Evolutionary conservation across 2,888 invertebrate genomes (phyloP).

Genomic region (Caprella mutica): DNA sequence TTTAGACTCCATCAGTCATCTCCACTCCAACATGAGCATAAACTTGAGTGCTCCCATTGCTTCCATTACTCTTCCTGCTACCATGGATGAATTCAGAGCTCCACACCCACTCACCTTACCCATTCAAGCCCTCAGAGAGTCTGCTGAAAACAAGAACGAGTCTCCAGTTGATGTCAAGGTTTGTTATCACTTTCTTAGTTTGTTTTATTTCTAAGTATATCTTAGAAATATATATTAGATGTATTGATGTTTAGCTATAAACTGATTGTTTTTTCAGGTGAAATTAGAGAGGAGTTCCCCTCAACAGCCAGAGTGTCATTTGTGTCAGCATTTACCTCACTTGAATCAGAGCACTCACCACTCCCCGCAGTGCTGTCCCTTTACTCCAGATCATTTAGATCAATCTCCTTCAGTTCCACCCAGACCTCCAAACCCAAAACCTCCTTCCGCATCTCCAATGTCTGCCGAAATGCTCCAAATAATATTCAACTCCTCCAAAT

Average conservation of each 20-base stretch:
- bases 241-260: neutral
- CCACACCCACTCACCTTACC: too few relatives aligned
- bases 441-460: conserved; percentile 10
- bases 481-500: too few relatives aligned
- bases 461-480: too few relatives aligned
- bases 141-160: too few relatives aligned
- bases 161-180: too few relatives aligned
- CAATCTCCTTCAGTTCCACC: conserved; percentile 2
- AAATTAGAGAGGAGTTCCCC: conserved; percentile 32
- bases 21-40: too few relatives aligned
- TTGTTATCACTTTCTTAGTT: too few relatives aligned
- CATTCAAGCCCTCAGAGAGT: too few relatives aligned
- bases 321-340: conserved; percentile 29
- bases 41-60: too few relatives aligned
- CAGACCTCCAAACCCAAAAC: conserved; percentile 16
- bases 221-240: neutral
- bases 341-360: conserved; percentile 27
- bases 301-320: conserved; percentile 26
- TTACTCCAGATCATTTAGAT: neutral
- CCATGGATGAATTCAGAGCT: too few relatives aligned
- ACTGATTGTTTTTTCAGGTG: conserved; percentile 12
- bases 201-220: neutral
- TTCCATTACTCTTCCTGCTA: too few relatives aligned
- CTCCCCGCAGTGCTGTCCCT: conserved; percentile 19
- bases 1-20: too few relatives aligned